phyloP scores from a whole-genome alignment of 1,140 invertebrate species.

The Nylanderia fulva region DNA sequence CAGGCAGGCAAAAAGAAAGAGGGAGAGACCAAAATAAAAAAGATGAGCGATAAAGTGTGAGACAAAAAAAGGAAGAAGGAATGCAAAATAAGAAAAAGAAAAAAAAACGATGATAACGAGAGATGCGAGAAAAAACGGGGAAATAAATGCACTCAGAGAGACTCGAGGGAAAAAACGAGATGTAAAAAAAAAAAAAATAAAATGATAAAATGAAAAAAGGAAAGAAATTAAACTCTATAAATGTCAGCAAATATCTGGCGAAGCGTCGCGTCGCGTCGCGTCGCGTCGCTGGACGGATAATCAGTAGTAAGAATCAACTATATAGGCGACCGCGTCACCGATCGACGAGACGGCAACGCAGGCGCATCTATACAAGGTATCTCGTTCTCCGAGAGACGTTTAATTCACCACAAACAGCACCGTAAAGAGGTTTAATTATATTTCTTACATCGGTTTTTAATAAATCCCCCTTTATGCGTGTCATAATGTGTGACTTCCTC shows the following conservation, averaged over 20 bases:
- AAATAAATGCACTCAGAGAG: slow-evolving; percentile 28
- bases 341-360: neutral
- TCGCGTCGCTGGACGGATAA: slow-evolving; percentile 5
- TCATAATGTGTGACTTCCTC: slow-evolving; percentile 29
- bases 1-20: neutral
- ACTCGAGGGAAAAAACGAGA: neutral
- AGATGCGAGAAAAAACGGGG: neutral
- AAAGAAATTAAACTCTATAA: slow-evolving; percentile 39
- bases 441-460: slow-evolving; percentile 60
- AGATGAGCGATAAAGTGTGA: slow-evolving; percentile 33
- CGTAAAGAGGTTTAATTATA: slow-evolving; percentile 53
- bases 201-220: slow-evolving; percentile 17
- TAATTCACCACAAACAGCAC: slow-evolving; percentile 47
- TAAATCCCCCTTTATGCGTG: slow-evolving; percentile 10
- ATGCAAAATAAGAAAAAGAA: neutral
- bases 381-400: neutral
- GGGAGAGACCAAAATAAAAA: slow-evolving; percentile 16
- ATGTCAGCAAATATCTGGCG: neutral
- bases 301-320: slow-evolving; percentile 68
- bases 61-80: slow-evolving; percentile 25
- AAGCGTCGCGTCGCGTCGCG: too few relatives aligned
- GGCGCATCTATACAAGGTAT: slow-evolving; percentile 11
- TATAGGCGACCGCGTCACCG: slow-evolving; percentile 7
- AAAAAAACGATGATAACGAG: neutral
- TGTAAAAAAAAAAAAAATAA: slow-evolving; percentile 44